A percentile compares a stretch with the other conserved stretches of the same genome.
Conservation (phyloP, 2,113 vertebrate genomes). For the Chamaetylas fuelleborni region DNA sequence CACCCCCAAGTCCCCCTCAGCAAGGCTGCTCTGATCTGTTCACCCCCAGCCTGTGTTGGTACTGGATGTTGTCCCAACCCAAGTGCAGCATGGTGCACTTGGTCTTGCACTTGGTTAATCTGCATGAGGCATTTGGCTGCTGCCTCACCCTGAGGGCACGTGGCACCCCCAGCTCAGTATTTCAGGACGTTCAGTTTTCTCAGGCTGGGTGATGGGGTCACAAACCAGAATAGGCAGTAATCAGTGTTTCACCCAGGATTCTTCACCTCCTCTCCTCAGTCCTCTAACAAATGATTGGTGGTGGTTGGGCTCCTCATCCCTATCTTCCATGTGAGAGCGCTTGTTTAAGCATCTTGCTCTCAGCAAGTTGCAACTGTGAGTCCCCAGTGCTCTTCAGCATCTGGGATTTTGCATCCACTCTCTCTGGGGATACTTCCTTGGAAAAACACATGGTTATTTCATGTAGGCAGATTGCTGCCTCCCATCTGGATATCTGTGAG, state of each 20-base stretch:
- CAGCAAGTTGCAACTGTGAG: not conserved
- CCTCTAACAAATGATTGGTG: not conserved
- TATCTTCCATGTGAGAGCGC: not conserved
- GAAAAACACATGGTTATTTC: not conserved
- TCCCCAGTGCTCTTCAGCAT: not conserved
- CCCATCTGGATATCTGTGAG: not conserved
- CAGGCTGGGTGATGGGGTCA: not conserved
- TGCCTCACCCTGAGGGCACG: not conserved
- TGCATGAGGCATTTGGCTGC: not conserved
- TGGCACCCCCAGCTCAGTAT: not conserved
- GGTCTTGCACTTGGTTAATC: not conserved
- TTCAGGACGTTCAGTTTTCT: not conserved
- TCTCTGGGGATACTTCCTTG: not conserved
- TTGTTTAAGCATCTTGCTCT: not conserved
- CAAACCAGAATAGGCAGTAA: not conserved
- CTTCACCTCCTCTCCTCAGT: not conserved
- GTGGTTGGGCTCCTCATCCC: not conserved
- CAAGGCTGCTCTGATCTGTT: not conserved
- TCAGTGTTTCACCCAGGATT: not conserved
- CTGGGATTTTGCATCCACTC: not conserved
- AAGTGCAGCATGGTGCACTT: not conserved
- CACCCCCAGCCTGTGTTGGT: not conserved
- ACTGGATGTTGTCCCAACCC: rapidly evolving
- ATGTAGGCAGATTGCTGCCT: not conserved
- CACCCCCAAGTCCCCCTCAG: rapidly evolving